Evolutionary conservation across 1,140 invertebrate species (phyloP).

Genomic region (Microplitis mediator): DNA sequence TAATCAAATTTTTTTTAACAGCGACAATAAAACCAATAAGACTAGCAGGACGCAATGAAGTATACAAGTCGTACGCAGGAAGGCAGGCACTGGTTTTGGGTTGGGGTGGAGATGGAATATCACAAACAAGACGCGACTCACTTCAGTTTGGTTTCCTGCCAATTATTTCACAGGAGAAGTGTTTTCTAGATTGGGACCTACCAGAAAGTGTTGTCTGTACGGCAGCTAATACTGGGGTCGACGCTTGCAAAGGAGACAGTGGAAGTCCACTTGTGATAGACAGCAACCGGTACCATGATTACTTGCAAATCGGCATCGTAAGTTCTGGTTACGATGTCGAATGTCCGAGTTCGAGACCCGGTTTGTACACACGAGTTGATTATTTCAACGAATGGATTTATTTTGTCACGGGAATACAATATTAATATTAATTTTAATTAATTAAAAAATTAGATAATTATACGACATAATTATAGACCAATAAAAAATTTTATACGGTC

Average conservation of each 20-base stretch:
- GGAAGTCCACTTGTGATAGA: conserved; percentile 38
- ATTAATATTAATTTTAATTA: background rate
- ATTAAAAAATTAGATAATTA: too few species aligned
- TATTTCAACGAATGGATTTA: conserved; percentile 17
- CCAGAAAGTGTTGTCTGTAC: background rate
- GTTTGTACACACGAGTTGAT: conserved; percentile 34
- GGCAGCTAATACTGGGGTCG: background rate
- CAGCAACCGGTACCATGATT: background rate
- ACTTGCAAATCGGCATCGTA: conserved; percentile 41
- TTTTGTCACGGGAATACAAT: conserved; percentile 18
- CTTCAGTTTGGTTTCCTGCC: background rate
- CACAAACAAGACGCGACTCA: background rate
- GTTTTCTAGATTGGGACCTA: background rate
- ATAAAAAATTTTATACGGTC: too few species aligned
- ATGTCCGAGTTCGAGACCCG: conserved; percentile 38
- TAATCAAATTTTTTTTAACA: background rate
- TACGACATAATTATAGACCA: too few species aligned
- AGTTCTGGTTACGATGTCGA: conserved; percentile 37
- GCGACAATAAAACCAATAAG: background rate
- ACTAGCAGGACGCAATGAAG: background rate
- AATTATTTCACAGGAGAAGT: background rate
- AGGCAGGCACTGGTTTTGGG: background rate
- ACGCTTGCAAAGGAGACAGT: conserved; percentile 34
- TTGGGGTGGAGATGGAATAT: background rate
- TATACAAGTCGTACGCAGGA: background rate